A percentile compares a stretch with the other conserved stretches of the same genome.
Evolutionary conservation across 2,113 vertebrate genomes (phyloP).

Genomic region (Paradisaea rubra): DNA sequence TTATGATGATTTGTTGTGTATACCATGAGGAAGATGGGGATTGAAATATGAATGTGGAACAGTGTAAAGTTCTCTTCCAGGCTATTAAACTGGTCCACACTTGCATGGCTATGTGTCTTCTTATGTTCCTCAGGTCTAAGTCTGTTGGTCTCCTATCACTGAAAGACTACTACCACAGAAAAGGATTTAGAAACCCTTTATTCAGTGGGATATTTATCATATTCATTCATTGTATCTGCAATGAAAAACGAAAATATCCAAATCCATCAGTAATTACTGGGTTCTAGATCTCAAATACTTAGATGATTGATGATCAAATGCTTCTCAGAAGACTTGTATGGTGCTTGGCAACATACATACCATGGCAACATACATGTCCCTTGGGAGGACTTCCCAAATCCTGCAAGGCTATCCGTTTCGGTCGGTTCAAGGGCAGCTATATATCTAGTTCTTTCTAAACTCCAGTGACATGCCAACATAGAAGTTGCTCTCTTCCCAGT

Average conservation of each 20-base stretch:
- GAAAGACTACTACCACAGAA: neutral
- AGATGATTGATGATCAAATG: neutral
- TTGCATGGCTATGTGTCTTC: neutral
- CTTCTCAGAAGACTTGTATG: neutral
- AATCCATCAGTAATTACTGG: neutral
- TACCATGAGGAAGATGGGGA: neutral
- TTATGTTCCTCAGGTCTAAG: neutral
- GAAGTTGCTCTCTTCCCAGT: neutral
- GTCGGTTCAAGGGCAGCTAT: neutral
- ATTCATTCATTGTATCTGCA: neutral
- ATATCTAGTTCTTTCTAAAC: neutral
- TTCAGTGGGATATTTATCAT: neutral
- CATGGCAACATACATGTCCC: no score
- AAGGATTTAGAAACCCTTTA: neutral
- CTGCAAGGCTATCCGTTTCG: neutral
- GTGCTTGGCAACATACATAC: neutral
- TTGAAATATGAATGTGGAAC: neutral
- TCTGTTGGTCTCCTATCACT: neutral
- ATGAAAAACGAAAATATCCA: neutral
- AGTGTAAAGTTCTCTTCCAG: neutral
- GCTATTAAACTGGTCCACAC: accelerated
- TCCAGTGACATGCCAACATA: neutral
- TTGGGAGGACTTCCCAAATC: neutral
- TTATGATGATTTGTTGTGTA: neutral
- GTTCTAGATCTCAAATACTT: neutral